These are phyloP conservation scores for Frieseomelitta varia DNA, from an alignment of 1,140 invertebrate species.

Conservation along the genomic window DNA sequence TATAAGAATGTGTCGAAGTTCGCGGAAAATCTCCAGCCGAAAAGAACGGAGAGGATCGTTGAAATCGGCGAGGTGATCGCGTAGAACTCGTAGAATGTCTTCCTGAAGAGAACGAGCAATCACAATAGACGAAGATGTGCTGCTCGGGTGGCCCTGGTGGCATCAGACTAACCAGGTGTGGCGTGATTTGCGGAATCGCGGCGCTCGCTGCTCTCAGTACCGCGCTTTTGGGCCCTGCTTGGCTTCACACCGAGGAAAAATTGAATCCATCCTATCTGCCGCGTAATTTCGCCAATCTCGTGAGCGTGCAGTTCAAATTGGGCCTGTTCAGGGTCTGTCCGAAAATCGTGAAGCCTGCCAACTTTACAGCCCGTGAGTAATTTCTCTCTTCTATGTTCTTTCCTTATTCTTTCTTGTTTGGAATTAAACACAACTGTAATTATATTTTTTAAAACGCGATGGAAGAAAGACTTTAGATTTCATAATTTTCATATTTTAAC, in stretches of 20 bases:
- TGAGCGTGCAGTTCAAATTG: conserved; percentile 78
- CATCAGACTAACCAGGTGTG: conserved; percentile 77
- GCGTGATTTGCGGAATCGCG: conserved; percentile 78
- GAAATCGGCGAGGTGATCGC: conserved; percentile 46
- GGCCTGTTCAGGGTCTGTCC: conserved; percentile 79
- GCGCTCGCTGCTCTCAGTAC: conserved; percentile 77
- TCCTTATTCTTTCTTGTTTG: not conserved
- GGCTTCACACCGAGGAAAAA: conserved; percentile 80
- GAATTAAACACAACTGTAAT: not conserved
- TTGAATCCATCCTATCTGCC: conserved; percentile 71
- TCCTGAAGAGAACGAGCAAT: conserved; percentile 23
- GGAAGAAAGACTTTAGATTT: no score
- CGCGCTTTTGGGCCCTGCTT: conserved; percentile 78
- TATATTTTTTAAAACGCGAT: not conserved
- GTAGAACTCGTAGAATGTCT: conserved; percentile 20
- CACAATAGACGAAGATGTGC: conserved; percentile 72
- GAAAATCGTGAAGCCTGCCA: conserved; percentile 77
- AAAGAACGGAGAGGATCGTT: conserved; percentile 8
- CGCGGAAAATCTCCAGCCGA: not conserved
- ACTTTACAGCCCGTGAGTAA: conserved; percentile 78
- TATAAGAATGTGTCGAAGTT: conserved; percentile 36
- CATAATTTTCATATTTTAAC: no score
- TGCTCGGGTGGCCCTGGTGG: conserved; percentile 75
- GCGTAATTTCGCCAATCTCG: conserved; percentile 65
- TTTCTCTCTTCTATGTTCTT: not conserved